Conservation (phyloP, 2,888 invertebrate genomes). For the Eulithis testata region DNA sequence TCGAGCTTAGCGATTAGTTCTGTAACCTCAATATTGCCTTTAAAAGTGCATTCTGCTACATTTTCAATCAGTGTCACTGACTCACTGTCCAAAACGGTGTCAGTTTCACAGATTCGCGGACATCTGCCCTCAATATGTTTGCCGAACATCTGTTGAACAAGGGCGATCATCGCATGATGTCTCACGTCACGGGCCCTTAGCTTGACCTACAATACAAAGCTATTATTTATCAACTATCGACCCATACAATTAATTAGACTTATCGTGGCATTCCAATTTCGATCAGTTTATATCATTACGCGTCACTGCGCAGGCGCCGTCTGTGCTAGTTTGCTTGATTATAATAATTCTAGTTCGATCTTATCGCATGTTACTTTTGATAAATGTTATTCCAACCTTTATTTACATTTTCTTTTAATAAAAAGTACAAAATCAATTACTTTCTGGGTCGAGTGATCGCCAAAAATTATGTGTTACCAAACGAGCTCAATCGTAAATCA, state of each 20-base stretch:
- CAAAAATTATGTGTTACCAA: conserved; percentile 50
- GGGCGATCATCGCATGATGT: conserved; percentile 45
- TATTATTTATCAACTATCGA: conserved; percentile 64
- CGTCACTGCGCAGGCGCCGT: conserved; percentile 54
- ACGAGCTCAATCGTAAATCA: conserved; percentile 72
- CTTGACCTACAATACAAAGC: conserved; percentile 65
- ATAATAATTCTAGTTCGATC: conserved; percentile 1
- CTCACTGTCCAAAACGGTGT: conserved; percentile 55
- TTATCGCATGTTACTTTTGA: conserved; percentile 7
- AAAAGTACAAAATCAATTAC: conserved; percentile 22
- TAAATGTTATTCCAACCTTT: neutral
- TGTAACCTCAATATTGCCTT: conserved; percentile 27
- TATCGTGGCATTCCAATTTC: conserved; percentile 71
- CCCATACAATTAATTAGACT: conserved; percentile 76
- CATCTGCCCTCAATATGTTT: conserved; percentile 72
- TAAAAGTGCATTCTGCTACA: conserved; percentile 43
- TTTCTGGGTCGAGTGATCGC: conserved; percentile 42
- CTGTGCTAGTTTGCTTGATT: conserved; percentile 23
- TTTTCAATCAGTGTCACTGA: conserved; percentile 55
- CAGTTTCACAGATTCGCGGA: conserved; percentile 59
- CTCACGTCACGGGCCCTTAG: conserved; percentile 52
- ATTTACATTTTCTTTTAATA: neutral
- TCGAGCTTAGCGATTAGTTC: conserved; percentile 17
- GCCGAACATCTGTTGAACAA: conserved; percentile 71
- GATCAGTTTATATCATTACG: conserved; percentile 72